Evolutionary conservation across 2,888 invertebrate genomes (phyloP), one percentile per base, ranked within the genome.

Genomic region (Stenodema calcarata): DNA sequence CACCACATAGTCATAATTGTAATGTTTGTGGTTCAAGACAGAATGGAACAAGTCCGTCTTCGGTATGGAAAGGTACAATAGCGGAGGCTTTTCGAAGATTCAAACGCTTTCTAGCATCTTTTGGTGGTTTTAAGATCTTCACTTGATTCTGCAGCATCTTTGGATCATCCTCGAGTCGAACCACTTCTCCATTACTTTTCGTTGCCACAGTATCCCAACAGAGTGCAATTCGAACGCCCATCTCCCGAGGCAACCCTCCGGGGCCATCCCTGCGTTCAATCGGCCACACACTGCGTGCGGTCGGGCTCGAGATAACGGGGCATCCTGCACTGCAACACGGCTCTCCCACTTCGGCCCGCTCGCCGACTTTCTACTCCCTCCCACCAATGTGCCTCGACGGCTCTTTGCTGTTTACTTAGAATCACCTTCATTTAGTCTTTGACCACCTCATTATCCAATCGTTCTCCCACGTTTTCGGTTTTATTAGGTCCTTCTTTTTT

Each of bases 341-440:
- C 76, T 27, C 78, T 23, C 78, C 78, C 78, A 78, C 78, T 62
- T 47, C 62, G 27, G 62, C 78, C 14, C 73, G n/a, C 73, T 23
- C 69, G 30, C 69, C 82, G 62, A 82, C 82, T 82, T 82, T 82
- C 82, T 82, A 82, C 82, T 42, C 82, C 80, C 69, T 41, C 69
- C 42, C 82, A 18, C 69, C 18, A 12, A 30, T 69, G 7, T 28
- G 14, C 35, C n/a, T 41, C 82, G 18, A 62, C 28, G 30, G 27
- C 62, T 69, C 30, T 81, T 62, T 18, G 62, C 69, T 82, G 82
- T 82, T 62, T 82, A 82, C 82, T 82, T 62, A 69, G 82, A 82
- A 82, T 82, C 82, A 82, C 82, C 82, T 82, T 82, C 69, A 69
- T 82, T 82, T 82, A 62, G 82, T 82, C 82, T 69, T 41, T 54